Base-by-base conservation (phyloP, 2,113 vertebrate genomes). In the Nematolebias whitei region DNA sequence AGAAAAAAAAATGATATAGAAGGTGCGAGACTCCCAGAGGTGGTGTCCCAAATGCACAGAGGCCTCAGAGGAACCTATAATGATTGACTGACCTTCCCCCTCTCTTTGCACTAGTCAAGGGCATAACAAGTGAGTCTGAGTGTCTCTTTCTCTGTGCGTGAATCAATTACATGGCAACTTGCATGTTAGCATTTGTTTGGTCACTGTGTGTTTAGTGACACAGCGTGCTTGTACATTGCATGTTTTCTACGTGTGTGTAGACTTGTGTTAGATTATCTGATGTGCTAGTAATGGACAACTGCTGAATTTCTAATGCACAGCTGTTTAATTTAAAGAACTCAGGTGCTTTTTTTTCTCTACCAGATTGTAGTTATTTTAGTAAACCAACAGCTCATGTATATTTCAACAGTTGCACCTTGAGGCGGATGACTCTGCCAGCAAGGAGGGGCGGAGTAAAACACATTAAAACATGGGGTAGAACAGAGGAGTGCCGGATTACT, bases 71-170 rank as follows among this genome's bases (percentile, higher is more conserved):
- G 84, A 80, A 24, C 56, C 56, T 5, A 18, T 47, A 22, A 68
- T 83, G 87, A 87, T 87, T 86, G 76, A 75, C 73, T 83, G 85
- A 85, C 86, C 88, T 91, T 84, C 84, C 48, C 62, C 58, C 62
- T 71, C 55, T 77, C 68, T 66, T 70, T 77, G 32, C 50, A 60
- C 57, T 68, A 11, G 79, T 88, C 87, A 91, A 90, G 85, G 90
- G 62, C 80, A 74, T 18, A 38, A 11, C 39, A 5, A 19, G 52
- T 39, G 32, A 15, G n/a, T 20, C 2, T 19, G 19, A 41, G 67
- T 39, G 16, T 63, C 29, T 54, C 12, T 60, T 44, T 49, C n/a
- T 52, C 22, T 39, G 22, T 35, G 14, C 23, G 19, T 29, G n/a
- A 15, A 1, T 45, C n/a, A n/a, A n/a, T 60, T 50, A 63, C 11